Base-by-base conservation (phyloP, 2,888 invertebrate species). In the Lathronympha strigana region DNA sequence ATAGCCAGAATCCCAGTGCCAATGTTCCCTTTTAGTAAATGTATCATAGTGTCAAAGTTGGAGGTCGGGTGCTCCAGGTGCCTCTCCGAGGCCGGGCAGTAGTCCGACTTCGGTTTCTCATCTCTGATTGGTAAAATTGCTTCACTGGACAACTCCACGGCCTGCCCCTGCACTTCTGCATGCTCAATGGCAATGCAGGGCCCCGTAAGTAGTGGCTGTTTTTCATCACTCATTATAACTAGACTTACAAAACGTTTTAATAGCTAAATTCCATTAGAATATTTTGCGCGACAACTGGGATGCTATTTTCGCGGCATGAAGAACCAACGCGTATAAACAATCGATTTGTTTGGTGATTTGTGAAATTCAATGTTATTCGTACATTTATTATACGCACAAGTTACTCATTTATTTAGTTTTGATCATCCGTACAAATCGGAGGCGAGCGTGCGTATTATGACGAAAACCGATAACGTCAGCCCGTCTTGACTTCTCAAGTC, bases 1-100 rank as follows among this genome's bases (percentile, higher is more conserved):
- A 99, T 97, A 6, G 99, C 99, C 72, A 99, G 91, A 73, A 99
- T 98, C 4, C 99, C 99, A 0, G 99, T 98, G 6, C 98, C 98
- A 70, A 94, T 93, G 75, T 95, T 95, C 25, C 95, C 95, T 83
- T 95, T 95, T 38, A 96, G 85, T 69, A 95, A 87, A 80, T 95
- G 95, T 72, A 95, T 94, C 83, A 95, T 92, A 1, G 96, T 96
- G 78, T 96, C 96, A 73, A 95, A 93, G 87, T 96, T 97, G 71
- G 96, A 96, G 3, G 96, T 96, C 0, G 96, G 96, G 85, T 96
- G 95, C 76, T 96, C 95, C 73, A 96, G 83, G 63, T 93, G 93
- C 74, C 96, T 92, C 80, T 96, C 95, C 17, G 94, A 87, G 11
- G 94, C 90, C 47, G 95, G 95, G 81, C 95, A 78, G 68, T 92